A percentile compares a stretch with the other conserved stretches of the same genome.
Conservation (phyloP, 2,113 vertebrate genomes). For the Sander lucioperca region DNA sequence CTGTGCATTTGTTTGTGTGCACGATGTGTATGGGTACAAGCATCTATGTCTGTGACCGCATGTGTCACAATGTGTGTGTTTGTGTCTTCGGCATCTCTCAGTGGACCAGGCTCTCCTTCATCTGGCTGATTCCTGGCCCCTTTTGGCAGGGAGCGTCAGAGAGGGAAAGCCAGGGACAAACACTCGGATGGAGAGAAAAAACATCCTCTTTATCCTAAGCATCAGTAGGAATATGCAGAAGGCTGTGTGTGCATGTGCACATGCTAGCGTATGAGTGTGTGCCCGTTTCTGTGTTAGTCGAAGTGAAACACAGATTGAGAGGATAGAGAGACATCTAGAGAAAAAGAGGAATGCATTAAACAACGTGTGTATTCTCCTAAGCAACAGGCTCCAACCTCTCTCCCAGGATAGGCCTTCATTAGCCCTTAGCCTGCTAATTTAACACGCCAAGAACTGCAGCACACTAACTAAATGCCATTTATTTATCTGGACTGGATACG, state of each 20-base stretch:
- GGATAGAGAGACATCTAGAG: conserved; percentile 55
- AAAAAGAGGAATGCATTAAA: conserved; percentile 69
- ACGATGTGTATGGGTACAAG: conserved; percentile 23
- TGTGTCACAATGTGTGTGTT: conserved; percentile 59
- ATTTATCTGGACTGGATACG: conserved; percentile 69
- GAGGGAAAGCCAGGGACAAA: conserved; percentile 81
- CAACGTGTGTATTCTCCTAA: conserved; percentile 52
- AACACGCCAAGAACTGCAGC: conserved; percentile 61
- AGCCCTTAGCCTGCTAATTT: conserved; percentile 79
- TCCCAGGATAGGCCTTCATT: conserved; percentile 73
- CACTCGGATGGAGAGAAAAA: conserved; percentile 75
- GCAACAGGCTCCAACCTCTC: conserved; percentile 41
- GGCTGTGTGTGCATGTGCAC: conserved; percentile 16
- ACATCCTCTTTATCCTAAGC: conserved; percentile 84
- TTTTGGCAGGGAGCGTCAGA: conserved; percentile 81
- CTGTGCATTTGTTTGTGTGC: background rate
- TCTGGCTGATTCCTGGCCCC: conserved; percentile 76
- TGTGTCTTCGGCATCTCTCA: conserved; percentile 76
- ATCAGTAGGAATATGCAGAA: conserved; percentile 85
- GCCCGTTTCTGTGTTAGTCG: conserved; percentile 36
- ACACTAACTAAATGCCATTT: conserved; percentile 69
- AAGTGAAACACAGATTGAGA: conserved; percentile 62
- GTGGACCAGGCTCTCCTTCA: conserved; percentile 74
- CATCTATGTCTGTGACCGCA: conserved; percentile 63
- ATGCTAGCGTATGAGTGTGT: background rate